phyloP scores from a whole-genome alignment of 2,888 invertebrate species.

The Crocallis elinguaria region DNA sequence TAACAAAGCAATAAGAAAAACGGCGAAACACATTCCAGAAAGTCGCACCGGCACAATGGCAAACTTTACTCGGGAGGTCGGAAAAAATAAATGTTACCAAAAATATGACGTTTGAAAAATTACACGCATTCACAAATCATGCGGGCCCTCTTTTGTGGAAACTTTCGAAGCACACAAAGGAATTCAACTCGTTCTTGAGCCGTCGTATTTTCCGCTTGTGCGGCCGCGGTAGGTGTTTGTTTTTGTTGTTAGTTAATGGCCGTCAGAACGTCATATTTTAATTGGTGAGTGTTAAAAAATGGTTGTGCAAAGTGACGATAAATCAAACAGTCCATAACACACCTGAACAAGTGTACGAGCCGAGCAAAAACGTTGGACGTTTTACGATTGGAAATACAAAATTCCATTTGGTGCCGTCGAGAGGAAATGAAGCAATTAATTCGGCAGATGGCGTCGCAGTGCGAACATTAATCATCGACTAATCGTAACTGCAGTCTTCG shows the following conservation, averaged over 20 bases:
- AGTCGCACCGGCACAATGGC: conserved; percentile 75
- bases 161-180: conserved; percentile 75
- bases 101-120: conserved; percentile 85
- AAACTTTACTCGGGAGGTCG: conserved; percentile 76
- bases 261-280: conserved; percentile 35
- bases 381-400: conserved; percentile 79
- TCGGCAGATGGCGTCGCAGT: conserved; percentile 83
- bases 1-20: conserved; percentile 64
- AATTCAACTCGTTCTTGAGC: conserved; percentile 75
- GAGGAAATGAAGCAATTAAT: conserved; percentile 85
- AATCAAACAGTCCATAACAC: conserved; percentile 69
- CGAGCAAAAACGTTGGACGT: conserved; percentile 70
- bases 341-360: conserved; percentile 68
- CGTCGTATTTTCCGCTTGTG: conserved; percentile 62
- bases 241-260: conserved; percentile 42
- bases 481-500: conserved; percentile 85
- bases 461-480: conserved; percentile 84
- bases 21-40: conserved; percentile 68
- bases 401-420: conserved; percentile 81
- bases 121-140: conserved; percentile 84
- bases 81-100: conserved; percentile 74
- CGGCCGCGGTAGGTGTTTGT: conserved; percentile 28
- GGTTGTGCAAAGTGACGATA: conserved; percentile 59
- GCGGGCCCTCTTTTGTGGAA: conserved; percentile 78
- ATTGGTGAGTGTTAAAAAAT: conserved; percentile 34